Conservation (phyloP, 1,140 invertebrate genomes). For the Cherax quadricarinatus region DNA sequence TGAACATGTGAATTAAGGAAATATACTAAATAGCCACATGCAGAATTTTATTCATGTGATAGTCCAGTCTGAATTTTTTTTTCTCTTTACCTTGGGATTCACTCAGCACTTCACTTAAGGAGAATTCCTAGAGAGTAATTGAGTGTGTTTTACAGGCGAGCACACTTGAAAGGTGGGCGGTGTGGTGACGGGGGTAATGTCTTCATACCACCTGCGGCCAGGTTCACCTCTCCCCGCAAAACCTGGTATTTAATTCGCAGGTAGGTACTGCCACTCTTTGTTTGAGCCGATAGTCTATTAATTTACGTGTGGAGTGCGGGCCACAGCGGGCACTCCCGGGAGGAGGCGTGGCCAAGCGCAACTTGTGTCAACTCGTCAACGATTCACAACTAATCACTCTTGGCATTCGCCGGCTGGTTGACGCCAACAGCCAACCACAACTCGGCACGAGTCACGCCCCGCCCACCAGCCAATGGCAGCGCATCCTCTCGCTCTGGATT, state of each 20-base stretch:
- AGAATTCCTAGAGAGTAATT: conserved; percentile 47
- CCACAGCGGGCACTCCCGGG: conserved; percentile 34
- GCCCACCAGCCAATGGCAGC: conserved; percentile 44
- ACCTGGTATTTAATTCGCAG: conserved; percentile 65
- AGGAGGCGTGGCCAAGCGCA: conserved; percentile 54
- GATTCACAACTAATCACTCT: conserved; percentile 73
- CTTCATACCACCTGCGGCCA: conserved; percentile 51
- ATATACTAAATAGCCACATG: neutral
- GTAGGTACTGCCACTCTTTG: conserved; percentile 54
- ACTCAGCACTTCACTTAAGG: conserved; percentile 39
- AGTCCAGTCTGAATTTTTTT: neutral
- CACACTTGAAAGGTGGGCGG: conserved; percentile 21
- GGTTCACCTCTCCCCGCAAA: conserved; percentile 51
- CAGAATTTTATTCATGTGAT: neutral
- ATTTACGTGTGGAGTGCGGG: conserved; percentile 59
- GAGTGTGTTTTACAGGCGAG: conserved; percentile 46
- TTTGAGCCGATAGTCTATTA: conserved; percentile 62
- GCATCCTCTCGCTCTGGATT: conserved; percentile 23
- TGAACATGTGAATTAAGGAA: neutral
- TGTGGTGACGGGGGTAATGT: neutral
- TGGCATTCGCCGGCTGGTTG: conserved; percentile 66
- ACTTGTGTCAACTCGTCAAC: conserved; percentile 70
- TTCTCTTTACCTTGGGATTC: neutral
- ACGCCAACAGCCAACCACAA: conserved; percentile 49
- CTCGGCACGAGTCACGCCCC: neutral